These are phyloP conservation scores for Flabesymbios commensalis DNA, from an alignment of 2,888 invertebrate genomes.

Conservation along the genomic window DNA sequence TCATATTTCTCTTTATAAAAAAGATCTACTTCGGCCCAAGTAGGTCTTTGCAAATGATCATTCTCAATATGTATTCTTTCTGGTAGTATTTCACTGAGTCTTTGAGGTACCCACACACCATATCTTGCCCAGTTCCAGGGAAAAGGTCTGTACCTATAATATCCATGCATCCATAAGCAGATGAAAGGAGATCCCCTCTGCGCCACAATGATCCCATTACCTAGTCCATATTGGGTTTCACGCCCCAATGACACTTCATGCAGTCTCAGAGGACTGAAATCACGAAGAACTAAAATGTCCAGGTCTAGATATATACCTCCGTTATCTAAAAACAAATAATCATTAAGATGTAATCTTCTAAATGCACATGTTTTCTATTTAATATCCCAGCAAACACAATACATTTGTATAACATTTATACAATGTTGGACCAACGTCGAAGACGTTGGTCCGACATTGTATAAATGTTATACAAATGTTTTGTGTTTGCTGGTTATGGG, in stretches of 20 bases:
- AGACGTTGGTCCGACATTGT: no score
- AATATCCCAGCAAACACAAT: no score
- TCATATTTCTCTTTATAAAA: conserved; percentile 20
- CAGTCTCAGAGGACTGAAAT: conserved; percentile 23
- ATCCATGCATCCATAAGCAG: conserved; percentile 20
- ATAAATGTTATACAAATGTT: no score
- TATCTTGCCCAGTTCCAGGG: conserved; percentile 19
- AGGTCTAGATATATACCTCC: conserved; percentile 35
- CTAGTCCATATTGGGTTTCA: conserved; percentile 20
- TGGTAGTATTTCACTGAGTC: conserved; percentile 9
- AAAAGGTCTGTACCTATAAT: conserved; percentile 11
- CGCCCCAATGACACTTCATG: conserved; percentile 20
- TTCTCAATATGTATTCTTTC: conserved; percentile 27
- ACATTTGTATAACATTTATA: no score
- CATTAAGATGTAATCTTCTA: no score
- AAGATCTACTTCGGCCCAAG: conserved; percentile 9
- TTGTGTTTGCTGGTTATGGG: no score
- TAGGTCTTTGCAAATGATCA: conserved; percentile 14
- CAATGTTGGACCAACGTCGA: no score
- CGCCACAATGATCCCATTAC: conserved; percentile 24
- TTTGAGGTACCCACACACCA: conserved; percentile 13
- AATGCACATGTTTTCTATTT: no score
- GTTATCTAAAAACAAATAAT: conserved; percentile 4
- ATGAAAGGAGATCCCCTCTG: conserved; percentile 19
- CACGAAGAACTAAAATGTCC: conserved; percentile 26